phyloP scores from a whole-genome alignment of 2,797 vertebrate species.

The Pelodytes ibericus region DNA sequence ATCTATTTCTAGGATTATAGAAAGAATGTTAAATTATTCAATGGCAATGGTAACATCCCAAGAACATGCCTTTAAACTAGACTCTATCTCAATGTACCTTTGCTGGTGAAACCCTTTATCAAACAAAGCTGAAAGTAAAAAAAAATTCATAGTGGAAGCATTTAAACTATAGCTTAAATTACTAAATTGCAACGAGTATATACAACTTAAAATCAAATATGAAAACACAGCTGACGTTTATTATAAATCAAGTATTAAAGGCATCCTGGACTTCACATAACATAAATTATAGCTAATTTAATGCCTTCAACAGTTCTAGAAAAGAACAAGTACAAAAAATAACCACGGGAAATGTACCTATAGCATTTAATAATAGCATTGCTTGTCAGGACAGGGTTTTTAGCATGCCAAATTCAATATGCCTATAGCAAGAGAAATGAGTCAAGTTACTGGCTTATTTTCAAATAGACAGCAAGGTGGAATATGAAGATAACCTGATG shows the following conservation, averaged over 20 bases:
- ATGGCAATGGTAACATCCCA: no score
- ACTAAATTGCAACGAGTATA: no score
- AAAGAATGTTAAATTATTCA: no score
- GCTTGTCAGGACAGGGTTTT: constrained; percentile 65
- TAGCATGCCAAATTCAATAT: constrained; percentile 61
- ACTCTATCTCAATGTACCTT: no score
- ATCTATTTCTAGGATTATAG: no score
- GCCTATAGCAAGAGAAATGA: constrained; percentile 61
- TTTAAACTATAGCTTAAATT: no score
- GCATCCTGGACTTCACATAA: constrained; percentile 7
- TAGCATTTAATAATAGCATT: constrained; percentile 60
- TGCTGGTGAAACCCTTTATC: no score
- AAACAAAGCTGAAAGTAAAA: no score
- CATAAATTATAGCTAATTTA: constrained; percentile 51
- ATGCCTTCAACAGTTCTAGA: constrained; percentile 5
- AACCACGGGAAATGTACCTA: constrained; percentile 61
- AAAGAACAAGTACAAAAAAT: constrained; percentile 42
- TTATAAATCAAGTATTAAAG: background rate
- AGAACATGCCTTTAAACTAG: no score
- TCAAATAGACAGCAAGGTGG: constrained; percentile 28
- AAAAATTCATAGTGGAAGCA: no score
- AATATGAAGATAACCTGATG: constrained; percentile 42
- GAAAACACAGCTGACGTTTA: no score
- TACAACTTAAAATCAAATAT: no score
- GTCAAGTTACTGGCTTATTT: constrained; percentile 58